These are phyloP conservation scores for Crotophaga sulcirostris DNA, from an alignment of 2,113 vertebrate genomes.

Conservation along the genomic window DNA sequence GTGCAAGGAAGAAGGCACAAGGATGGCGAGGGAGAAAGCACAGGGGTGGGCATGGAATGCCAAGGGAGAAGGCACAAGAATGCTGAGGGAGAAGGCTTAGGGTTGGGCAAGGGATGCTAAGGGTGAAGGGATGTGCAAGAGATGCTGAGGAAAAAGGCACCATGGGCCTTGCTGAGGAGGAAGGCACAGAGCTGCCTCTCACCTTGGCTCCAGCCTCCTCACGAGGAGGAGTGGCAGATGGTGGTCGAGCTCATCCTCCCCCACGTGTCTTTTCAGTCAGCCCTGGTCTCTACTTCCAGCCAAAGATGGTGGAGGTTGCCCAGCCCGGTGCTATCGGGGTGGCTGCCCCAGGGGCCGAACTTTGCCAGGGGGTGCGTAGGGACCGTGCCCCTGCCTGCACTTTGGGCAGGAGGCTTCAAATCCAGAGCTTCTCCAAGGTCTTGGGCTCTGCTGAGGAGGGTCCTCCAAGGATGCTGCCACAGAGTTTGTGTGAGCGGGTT, in stretches of 20 bases:
- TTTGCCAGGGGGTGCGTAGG: background rate
- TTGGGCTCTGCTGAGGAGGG: background rate
- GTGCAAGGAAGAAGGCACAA: no score
- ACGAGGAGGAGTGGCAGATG: background rate
- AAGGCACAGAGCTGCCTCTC: background rate
- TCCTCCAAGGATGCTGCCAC: background rate
- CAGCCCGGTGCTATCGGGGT: background rate
- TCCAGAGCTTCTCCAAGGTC: background rate
- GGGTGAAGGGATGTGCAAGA: background rate
- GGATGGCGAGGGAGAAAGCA: no score
- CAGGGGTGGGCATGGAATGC: no score
- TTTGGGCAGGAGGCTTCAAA: background rate
- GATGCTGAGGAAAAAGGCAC: background rate
- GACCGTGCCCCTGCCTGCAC: fast-evolving
- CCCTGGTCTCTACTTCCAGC: background rate
- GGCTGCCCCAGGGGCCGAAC: background rate
- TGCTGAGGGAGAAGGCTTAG: background rate
- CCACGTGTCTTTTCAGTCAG: fast-evolving
- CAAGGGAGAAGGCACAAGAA: no score
- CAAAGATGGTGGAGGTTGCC: background rate
- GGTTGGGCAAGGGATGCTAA: no score
- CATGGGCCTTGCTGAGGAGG: background rate
- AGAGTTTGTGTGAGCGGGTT: fast-evolving
- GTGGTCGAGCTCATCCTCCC: background rate
- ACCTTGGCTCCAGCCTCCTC: background rate